Evolutionary conservation across 1,140 invertebrate species (phyloP), one percentile per base, ranked within the genome.

Genomic region (Diuraphis noxia): DNA sequence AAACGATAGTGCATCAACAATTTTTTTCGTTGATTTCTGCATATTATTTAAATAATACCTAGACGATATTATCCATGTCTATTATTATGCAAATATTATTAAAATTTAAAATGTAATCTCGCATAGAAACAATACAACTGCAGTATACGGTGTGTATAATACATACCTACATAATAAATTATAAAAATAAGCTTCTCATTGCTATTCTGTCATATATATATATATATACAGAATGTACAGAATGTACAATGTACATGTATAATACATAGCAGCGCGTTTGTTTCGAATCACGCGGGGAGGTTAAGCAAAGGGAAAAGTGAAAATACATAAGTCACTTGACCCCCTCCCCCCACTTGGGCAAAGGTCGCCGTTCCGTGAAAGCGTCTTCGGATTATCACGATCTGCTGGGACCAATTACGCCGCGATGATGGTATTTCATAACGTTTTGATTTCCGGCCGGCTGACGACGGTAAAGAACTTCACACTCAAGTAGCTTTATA

Each of bases 321-420:
- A 86, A 86, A 86, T 86, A 34, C 85, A 86, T 86, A 86, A 86
- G 85, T 86, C 46, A 86, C 85, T 36, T 52, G 85, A 86, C 85
- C 85, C 46, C 9, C 41, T 4, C 43, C 21, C 21, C 30, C n/a
- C 43, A 7, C 3, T 1, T 3, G 46, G 34, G 23, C 34, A 86
- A 86, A 86, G 85, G 46, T 86, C 85, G 36, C 2, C 41, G 21
- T 86, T 86, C 84, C 34, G 85, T 86, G 85, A 86, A 86, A 86
- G 85, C 34, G 85, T 36, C 85, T 34, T 46, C 84, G 21, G 84
- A 86, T 86, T 34, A 86, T 86, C 85, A 86, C 85, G 85, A 86
- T 52, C 85, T 34, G 17, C 84, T 34, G 43, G 84, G 84, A 46
- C 85, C 85, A 86, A 84, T 30, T 36, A 46, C 21, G n/a, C 19